phyloP scores from a whole-genome alignment of 2,888 invertebrate species.

The Sycophila texana region DNA sequence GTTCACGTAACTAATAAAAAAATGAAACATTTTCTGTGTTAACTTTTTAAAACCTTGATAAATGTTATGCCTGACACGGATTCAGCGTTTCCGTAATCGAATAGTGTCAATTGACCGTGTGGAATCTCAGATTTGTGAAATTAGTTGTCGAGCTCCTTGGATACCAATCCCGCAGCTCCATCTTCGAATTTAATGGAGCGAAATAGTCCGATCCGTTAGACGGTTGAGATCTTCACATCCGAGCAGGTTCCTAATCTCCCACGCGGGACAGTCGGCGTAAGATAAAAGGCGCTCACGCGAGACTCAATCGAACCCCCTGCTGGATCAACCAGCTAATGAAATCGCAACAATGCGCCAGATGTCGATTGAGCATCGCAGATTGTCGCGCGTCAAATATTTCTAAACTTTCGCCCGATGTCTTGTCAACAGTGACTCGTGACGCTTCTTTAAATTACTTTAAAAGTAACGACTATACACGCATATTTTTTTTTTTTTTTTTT shows the following conservation, averaged over 20 bases:
- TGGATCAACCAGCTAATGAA: conserved; percentile 71
- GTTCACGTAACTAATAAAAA: not conserved
- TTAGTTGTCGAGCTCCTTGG: too few species aligned
- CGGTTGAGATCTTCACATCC: not conserved
- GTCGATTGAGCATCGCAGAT: conserved; percentile 66
- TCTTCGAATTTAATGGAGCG: not conserved
- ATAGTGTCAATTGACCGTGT: too few species aligned
- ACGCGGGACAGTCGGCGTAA: not conserved
- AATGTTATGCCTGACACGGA: not conserved
- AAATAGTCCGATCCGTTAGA: conserved; percentile 15
- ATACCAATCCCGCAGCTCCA: too few species aligned
- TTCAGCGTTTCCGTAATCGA: not conserved
- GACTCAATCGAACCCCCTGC: conserved; percentile 68
- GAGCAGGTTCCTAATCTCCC: conserved; percentile 15
- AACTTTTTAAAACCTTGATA: not conserved
- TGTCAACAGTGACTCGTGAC: not conserved
- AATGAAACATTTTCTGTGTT: conserved; percentile 4
- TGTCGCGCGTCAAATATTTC: conserved; percentile 26
- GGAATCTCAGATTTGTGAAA: too few species aligned
- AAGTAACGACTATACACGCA: too few species aligned
- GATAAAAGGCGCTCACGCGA: conserved; percentile 55
- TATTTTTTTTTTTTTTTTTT: conserved; percentile 42
- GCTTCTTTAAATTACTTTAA: conserved; percentile 14
- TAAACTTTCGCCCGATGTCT: conserved; percentile 1
- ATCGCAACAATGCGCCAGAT: conserved; percentile 60